These are phyloP conservation scores for Lepetodrilus schrolli DNA, from an alignment of 2,888 invertebrate genomes.

Conservation along the genomic window DNA sequence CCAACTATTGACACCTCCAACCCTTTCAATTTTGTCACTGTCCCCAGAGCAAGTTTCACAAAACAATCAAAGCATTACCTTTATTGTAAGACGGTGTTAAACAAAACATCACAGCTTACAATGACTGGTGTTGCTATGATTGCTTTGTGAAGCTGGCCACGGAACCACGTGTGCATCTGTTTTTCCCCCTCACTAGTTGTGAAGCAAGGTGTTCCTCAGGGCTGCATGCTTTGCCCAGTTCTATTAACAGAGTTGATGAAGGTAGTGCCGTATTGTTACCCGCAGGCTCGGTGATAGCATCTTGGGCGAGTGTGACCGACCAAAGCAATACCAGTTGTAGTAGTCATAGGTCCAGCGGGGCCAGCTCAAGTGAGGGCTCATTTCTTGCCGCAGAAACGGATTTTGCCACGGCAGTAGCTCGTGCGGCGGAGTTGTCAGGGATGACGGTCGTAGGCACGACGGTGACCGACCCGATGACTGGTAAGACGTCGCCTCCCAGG, in stretches of 20 bases:
- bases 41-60: too few relatives aligned
- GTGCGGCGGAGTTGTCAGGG: conserved; percentile 75
- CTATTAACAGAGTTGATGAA: not conserved
- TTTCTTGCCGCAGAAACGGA: conserved; percentile 75
- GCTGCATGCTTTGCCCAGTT: conserved; percentile 11
- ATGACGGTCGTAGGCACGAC: conserved; percentile 74
- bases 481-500: conserved; percentile 38
- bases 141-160: too few relatives aligned
- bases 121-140: too few relatives aligned
- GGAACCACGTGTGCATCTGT: not conserved
- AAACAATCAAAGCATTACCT: too few relatives aligned
- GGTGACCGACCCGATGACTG: conserved; percentile 66
- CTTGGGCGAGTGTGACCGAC: conserved; percentile 54
- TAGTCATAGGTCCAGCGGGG: conserved; percentile 69
- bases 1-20: too few relatives aligned
- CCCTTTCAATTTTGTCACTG: too few relatives aligned
- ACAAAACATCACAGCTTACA: too few relatives aligned
- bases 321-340: conserved; percentile 51
- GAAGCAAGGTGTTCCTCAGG: not conserved
- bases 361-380: conserved; percentile 74
- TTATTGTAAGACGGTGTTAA: too few relatives aligned
- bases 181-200: too few relatives aligned
- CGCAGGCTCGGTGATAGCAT: conserved; percentile 59
- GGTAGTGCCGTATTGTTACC: not conserved
- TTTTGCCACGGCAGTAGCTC: conserved; percentile 75